A percentile compares a stretch with the other conserved stretches of the same genome.
These are phyloP conservation scores for Lerema accius DNA, from an alignment of 1,140 invertebrate species.

Conservation along the genomic window DNA sequence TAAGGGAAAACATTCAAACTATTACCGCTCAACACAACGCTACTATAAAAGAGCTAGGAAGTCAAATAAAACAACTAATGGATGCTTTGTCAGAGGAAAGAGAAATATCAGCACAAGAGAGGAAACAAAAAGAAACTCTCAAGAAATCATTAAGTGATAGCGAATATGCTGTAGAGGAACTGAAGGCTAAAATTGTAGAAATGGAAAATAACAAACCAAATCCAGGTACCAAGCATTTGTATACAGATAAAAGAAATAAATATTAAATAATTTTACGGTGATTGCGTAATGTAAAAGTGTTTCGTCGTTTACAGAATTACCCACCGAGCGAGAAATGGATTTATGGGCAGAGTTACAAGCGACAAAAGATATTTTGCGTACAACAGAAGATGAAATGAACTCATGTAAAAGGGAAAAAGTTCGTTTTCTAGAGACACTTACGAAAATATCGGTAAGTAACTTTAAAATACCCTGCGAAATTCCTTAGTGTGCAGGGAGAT, in stretches of 20 bases:
- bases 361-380: slow-evolving; percentile 67
- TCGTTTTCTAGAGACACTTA: slow-evolving; percentile 69
- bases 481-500: too few species aligned
- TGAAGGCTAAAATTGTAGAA: slow-evolving; percentile 61
- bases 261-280: background rate
- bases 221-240: slow-evolving; percentile 49
- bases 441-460: slow-evolving; percentile 67
- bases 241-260: too few species aligned
- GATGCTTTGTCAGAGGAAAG: slow-evolving; percentile 54
- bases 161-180: slow-evolving; percentile 53
- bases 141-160: slow-evolving; percentile 49
- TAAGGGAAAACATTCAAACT: slow-evolving; percentile 65
- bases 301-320: slow-evolving; percentile 55
- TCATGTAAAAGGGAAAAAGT: slow-evolving; percentile 71
- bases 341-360: slow-evolving; percentile 72
- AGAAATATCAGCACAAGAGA: slow-evolving; percentile 43
- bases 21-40: slow-evolving; percentile 53
- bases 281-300: background rate
- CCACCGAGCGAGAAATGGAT: slow-evolving; percentile 73
- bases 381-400: slow-evolving; percentile 70
- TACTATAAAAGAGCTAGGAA: slow-evolving; percentile 51
- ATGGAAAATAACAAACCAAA: slow-evolving; percentile 63
- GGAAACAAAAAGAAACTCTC: slow-evolving; percentile 45
- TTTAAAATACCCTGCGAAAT: slow-evolving; percentile 38
- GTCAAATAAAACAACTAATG: slow-evolving; percentile 58